Evolutionary conservation across 2,797 vertebrate species (phyloP).

Genomic region (Crenuchus spilurus): DNA sequence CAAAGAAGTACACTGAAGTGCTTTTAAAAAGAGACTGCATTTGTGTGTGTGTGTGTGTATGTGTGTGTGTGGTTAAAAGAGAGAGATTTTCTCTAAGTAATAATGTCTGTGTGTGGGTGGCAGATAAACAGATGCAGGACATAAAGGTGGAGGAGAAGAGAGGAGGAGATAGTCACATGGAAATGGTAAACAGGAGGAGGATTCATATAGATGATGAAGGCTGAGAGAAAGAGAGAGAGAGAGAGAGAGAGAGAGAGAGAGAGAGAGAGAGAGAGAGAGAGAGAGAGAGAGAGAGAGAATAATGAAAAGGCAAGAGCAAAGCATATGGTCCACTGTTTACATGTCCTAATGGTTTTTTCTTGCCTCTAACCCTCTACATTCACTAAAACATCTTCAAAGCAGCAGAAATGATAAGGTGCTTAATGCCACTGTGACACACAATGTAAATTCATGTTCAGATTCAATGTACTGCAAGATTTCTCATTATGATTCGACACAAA

Average conservation of each 20-base stretch:
- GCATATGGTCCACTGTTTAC: not conserved
- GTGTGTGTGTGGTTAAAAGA: not conserved
- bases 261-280: slow-evolving; percentile 13
- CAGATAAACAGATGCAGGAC: slow-evolving; percentile 30
- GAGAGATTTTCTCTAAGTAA: slow-evolving; percentile 34
- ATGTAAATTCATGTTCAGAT: not conserved
- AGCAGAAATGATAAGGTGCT: not conserved
- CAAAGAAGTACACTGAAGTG: not conserved
- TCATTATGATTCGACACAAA: not conserved
- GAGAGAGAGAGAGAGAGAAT: not conserved
- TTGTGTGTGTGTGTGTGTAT: slow-evolving; percentile 6
- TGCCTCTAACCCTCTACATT: not conserved
- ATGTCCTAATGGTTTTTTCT: not conserved
- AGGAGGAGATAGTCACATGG: not conserved
- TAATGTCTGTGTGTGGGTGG: slow-evolving; percentile 21
- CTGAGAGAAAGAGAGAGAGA: not conserved
- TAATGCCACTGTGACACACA: not conserved
- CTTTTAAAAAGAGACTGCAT: not conserved
- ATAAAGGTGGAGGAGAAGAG: slow-evolving; percentile 21
- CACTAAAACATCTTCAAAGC: not conserved
- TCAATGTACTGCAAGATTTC: not conserved
- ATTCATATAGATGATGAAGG: not conserved
- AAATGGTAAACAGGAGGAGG: not conserved
- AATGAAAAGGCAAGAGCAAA: not conserved
- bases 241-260: not conserved